Evolutionary conservation across 2,113 vertebrate genomes (phyloP).

Genomic region (Alligator sinensis): DNA sequence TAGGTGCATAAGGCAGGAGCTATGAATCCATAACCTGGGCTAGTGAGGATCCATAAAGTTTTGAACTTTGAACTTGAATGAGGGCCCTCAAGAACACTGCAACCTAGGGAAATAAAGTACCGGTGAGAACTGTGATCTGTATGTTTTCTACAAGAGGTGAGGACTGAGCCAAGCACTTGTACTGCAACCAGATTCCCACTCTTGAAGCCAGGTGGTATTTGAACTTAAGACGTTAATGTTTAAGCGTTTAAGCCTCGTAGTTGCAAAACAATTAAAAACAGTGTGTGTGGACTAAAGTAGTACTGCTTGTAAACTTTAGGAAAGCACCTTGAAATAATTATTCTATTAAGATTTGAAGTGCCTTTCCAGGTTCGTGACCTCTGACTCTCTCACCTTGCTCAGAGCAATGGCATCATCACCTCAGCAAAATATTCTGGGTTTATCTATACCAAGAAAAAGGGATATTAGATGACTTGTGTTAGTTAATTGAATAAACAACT

Average conservation of each 20-base stretch:
- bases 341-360: background rate
- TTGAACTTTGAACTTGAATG: background rate
- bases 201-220: background rate
- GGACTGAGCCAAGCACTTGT: background rate
- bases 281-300: background rate
- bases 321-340: background rate
- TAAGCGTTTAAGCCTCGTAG: background rate
- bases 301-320: background rate
- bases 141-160: background rate
- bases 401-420: background rate
- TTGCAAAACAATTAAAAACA: background rate
- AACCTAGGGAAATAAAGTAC: rapidly evolving
- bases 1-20: background rate
- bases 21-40: background rate
- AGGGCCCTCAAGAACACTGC: background rate
- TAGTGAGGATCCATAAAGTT: background rate
- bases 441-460: background rate
- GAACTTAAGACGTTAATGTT: background rate
- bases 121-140: background rate
- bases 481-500: background rate
- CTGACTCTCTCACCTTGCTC: background rate
- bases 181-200: too few species aligned
- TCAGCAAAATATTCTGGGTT: background rate
- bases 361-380: background rate
- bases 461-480: background rate